Base-by-base conservation (phyloP, 2,888 invertebrate species). In the Ormyrus rosae region DNA sequence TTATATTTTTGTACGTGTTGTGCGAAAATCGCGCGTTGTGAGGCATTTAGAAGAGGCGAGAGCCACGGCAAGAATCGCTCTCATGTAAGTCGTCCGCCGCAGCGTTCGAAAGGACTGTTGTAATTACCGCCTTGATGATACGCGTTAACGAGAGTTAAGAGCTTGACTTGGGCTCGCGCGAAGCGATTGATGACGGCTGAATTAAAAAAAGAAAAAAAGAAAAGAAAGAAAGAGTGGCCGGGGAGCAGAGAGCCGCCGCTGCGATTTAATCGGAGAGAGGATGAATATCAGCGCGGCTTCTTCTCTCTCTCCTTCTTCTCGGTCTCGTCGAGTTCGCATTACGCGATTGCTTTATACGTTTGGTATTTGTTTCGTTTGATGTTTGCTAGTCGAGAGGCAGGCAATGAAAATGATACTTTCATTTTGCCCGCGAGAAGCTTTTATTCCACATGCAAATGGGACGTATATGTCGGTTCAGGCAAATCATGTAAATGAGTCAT, bases 101-200 rank as follows among this genome's bases (percentile, higher is more conserved):
- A 34, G 34, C 34, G 3, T 70, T 68, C 13, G 46, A 69, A 45
- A 56, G 69, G 48, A 46, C 68, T 48, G 61, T 68, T 34, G 13
- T 67, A 64, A 78, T 78, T 78, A 61, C 60, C 78, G 68, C 61
- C 73, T 73, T n/a, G 69, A 61, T 19, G 64, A 72, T 46, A 73
- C 73, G 73, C 13, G 55, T 53, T 78, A 71, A 60, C 58, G 10
- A 78, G 77, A 65, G 50, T 19, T 34, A 11, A 45, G 58, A 11
- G 48, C 61, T 13, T 13, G 58, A 81, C 81, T 80, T 67, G 80
- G 77, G 83, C 72, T 81, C 80, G 69, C 75, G 72, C 82, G 53
- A 72, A 78, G 65, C 83, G 84, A 84, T 83, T 83, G 84, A 73
- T 51, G 65, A 70, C 53, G 13, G 50, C 46, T 58, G 51, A 68